Percentiles rank a stretch among this genome's conserved stretches.
These are phyloP conservation scores for Mastigias papua DNA, from an alignment of 30 jellyfish, hydroid and myxozoan genomes.

Conservation along the genomic window DNA sequence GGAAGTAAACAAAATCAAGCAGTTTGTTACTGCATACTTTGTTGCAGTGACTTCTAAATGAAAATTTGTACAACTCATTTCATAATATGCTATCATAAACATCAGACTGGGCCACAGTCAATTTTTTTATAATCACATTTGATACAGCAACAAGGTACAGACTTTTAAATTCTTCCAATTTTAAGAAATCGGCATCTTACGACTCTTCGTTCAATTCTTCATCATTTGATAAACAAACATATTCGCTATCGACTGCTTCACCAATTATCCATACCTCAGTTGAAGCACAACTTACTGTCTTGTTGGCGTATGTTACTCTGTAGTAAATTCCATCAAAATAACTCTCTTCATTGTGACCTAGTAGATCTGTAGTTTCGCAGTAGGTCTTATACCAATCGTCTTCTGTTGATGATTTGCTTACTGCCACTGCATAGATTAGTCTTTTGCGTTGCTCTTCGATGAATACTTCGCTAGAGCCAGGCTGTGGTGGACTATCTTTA, in stretches of 20 bases:
- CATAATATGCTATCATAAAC: no score
- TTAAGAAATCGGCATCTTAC: no score
- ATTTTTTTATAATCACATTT: no score
- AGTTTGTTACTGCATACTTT: no score
- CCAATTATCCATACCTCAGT: constrained; percentile 85
- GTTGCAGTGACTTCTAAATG: no score
- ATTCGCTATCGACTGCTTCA: constrained; percentile 27
- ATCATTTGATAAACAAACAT: constrained; percentile 39
- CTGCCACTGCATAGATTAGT: constrained; percentile 46
- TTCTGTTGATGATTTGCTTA: constrained; percentile 19
- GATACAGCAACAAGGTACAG: no score
- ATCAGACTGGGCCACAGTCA: no score
- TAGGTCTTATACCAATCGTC: constrained; percentile 30
- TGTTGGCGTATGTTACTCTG: constrained; percentile 46
- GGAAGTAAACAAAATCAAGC: no score
- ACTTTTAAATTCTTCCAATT: no score
- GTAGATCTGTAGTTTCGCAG: background rate
- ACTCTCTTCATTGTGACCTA: constrained; percentile 58
- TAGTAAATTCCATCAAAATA: constrained; percentile 24
- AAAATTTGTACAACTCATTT: no score
- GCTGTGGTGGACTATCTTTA: constrained; percentile 77
- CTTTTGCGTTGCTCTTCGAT: constrained; percentile 75
- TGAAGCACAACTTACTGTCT: constrained; percentile 15
- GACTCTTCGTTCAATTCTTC: background rate
- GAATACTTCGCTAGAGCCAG: constrained; percentile 55